Base-by-base conservation (phyloP, 2,888 invertebrate species). In the Heliconius aoede region DNA sequence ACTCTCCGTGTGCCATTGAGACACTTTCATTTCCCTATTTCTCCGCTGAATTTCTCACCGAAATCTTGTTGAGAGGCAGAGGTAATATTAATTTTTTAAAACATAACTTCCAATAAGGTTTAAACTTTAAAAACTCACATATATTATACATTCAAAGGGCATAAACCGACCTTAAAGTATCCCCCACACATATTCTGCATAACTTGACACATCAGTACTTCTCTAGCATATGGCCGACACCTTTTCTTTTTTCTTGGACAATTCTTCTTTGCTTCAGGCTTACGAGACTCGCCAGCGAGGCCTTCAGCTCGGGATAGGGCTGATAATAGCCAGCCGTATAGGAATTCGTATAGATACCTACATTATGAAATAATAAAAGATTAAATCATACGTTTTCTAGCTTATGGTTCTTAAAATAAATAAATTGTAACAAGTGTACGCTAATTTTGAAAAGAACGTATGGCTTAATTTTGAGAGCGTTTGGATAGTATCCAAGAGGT, bases 101-200 rank as follows among this genome's bases (percentile, higher is more conserved):
- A 36, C 13, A 13, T 36, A 36, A 36, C 36, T 36, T 36, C 36
- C 36, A 36, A 36, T 36, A 13, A 36, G 4, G 3, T 36, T 13
- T 13, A 36, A 36, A 36, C 13, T 36, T 36, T 11, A 11, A 36
- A 36, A 11, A 9, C 36, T 36, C 13, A 36, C 46, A 55, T 55
- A n/a, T 55, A 36, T 36, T 36, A 36, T 36, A 36, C 8, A 36
- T 9, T 9, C n/a, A 55, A 55, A n/a, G n/a, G 5, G 7, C 21
- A 4, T 4, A 9, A 21, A 69, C 76, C 82, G 87, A 97, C 98
- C 95, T 98, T 99, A 87, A 98, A 99, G 89, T 98, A 98, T 9
- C 99, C 99, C 1, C 98, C 99, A 89, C 98, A 98, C 95, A 99
- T 96, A 88, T 98, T 98, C 89, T 99, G 98, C 92, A 98, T 95